phyloP scores from a whole-genome alignment of 2,888 invertebrate genomes.

The Amblyjoppa proteus region DNA sequence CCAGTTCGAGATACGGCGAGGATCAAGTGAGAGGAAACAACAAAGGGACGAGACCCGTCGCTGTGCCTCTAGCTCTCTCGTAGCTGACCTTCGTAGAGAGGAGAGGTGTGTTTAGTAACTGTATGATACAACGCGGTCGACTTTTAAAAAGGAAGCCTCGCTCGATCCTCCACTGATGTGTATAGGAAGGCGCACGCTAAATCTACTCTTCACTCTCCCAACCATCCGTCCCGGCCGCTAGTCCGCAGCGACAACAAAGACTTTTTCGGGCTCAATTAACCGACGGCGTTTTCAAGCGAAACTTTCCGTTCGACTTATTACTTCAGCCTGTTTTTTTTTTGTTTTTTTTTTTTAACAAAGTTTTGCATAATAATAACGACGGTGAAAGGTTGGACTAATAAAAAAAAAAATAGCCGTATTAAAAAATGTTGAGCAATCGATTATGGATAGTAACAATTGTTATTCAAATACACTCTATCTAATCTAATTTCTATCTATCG shows the following conservation, averaged over 20 bases:
- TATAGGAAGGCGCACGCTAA: slow-evolving; percentile 16
- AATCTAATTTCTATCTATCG: neutral
- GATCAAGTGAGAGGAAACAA: slow-evolving; percentile 33
- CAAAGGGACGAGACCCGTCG: slow-evolving; percentile 39
- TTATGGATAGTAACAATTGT: neutral
- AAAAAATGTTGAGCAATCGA: neutral
- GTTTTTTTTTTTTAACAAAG: too few species aligned
- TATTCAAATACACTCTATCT: neutral
- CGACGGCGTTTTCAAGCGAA: slow-evolving; percentile 1
- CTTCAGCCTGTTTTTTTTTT: neutral
- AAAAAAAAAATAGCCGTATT: neutral
- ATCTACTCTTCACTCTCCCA: slow-evolving; percentile 19
- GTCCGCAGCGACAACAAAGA: slow-evolving; percentile 16
- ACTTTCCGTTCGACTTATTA: neutral
- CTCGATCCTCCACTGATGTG: slow-evolving; percentile 25
- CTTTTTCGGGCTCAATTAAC: slow-evolving; percentile 33
- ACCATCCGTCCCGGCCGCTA: slow-evolving; percentile 9
- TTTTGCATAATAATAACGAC: neutral
- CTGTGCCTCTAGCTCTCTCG: slow-evolving; percentile 29
- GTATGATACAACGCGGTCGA: slow-evolving; percentile 45
- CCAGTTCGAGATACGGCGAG: neutral
- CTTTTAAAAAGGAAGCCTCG: slow-evolving; percentile 31
- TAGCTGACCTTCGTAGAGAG: slow-evolving; percentile 58
- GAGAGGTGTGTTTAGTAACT: slow-evolving; percentile 46
- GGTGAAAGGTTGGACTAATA: neutral